Conservation (phyloP, 2,888 invertebrate species). For the Steinernema hermaphroditum region DNA sequence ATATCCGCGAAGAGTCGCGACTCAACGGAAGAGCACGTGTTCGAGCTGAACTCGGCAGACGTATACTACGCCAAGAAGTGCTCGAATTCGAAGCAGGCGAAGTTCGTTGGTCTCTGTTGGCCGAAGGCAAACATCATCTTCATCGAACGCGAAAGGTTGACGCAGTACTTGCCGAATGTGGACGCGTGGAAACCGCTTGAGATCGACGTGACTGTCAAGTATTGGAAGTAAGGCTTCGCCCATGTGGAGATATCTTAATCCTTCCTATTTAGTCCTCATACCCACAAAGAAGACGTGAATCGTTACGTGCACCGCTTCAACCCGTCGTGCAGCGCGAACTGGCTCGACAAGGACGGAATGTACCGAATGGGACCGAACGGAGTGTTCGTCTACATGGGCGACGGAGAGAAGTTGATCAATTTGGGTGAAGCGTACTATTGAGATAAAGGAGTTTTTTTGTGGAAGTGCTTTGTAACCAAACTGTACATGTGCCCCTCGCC, state of each 20-base stretch:
- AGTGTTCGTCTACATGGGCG: background rate
- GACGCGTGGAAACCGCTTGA: background rate
- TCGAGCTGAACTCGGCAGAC: background rate
- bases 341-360: background rate
- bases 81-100: background rate
- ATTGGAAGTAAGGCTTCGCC: background rate
- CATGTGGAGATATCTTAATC: background rate
- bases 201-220: background rate
- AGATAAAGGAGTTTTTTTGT: background rate
- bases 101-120: background rate
- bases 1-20: background rate
- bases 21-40: background rate
- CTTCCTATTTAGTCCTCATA: background rate
- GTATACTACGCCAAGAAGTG: background rate
- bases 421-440: background rate
- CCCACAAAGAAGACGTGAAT: background rate
- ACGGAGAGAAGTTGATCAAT: background rate
- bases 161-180: background rate
- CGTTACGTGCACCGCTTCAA: background rate
- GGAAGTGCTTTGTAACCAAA: too few relatives aligned
- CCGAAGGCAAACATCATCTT: conserved; percentile 5
- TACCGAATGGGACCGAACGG: background rate
- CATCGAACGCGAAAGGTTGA: background rate
- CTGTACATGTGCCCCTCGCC: too few relatives aligned
- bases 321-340: background rate